Evolutionary conservation across 2,113 vertebrate species (phyloP).

Genomic region (Emydocephalus ijimae): DNA sequence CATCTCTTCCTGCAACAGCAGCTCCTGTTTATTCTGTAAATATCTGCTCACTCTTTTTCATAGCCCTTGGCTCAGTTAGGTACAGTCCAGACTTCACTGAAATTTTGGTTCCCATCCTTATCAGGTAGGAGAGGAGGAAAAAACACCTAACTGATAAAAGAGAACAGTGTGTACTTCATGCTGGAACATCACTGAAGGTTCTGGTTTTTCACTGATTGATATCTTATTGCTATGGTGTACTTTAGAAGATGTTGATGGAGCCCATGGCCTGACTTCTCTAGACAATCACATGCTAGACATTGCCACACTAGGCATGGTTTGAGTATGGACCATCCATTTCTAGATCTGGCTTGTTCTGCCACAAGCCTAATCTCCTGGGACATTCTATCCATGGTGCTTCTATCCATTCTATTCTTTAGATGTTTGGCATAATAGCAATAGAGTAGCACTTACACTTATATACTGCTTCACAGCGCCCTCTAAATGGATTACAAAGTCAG

Average conservation of each 20-base stretch:
- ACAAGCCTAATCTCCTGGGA: neutral
- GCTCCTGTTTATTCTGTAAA: slow-evolving; percentile 86
- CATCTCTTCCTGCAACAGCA: slow-evolving; percentile 55
- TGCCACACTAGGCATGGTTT: neutral
- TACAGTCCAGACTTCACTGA: slow-evolving; percentile 81
- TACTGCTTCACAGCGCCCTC: too few species aligned
- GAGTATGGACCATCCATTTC: neutral
- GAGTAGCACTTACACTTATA: too few species aligned
- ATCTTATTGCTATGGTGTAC: neutral
- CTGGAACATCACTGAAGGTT: slow-evolving; percentile 74
- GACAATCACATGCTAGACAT: neutral
- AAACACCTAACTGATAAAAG: slow-evolving; percentile 84
- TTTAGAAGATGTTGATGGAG: neutral
- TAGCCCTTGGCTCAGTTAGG: slow-evolving; percentile 70
- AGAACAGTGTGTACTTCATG: slow-evolving; percentile 92
- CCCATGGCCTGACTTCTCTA: neutral
- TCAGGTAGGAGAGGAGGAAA: slow-evolving; percentile 66
- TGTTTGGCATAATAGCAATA: too few species aligned
- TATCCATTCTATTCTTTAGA: too few species aligned
- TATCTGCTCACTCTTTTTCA: slow-evolving; percentile 85
- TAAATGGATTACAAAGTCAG: too few species aligned
- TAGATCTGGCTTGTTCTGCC: neutral
- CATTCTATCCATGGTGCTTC: neutral
- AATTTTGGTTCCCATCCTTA: slow-evolving; percentile 98
- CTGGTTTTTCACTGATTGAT: slow-evolving; percentile 57